Percentiles rank a stretch among this genome's conserved stretches.
These are phyloP conservation scores for Australoheros facetus DNA, from an alignment of 2,797 vertebrate genomes.

Conservation along the genomic window DNA sequence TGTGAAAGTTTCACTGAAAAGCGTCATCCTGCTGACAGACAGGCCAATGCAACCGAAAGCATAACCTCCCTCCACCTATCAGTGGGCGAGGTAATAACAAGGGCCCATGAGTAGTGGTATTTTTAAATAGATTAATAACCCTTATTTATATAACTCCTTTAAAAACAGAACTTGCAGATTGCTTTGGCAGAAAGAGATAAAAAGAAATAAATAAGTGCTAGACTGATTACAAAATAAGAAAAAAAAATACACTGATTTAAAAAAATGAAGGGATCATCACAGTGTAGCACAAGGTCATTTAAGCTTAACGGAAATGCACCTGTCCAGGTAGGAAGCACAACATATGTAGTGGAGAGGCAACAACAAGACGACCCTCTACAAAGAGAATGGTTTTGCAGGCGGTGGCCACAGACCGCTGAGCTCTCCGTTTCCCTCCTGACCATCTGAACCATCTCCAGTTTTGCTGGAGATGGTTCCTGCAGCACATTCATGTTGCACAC, in stretches of 20 bases:
- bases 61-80: too few relatives aligned
- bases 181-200: not conserved
- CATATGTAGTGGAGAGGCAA: not conserved
- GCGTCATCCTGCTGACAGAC: too few relatives aligned
- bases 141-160: not conserved
- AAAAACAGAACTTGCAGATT: not conserved
- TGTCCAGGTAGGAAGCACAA: not conserved
- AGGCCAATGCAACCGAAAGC: too few relatives aligned
- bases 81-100: too few relatives aligned
- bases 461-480: not conserved
- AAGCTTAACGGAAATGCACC: not conserved
- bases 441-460: too few relatives aligned
- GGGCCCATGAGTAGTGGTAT: fast-evolving
- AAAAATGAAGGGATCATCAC: not conserved
- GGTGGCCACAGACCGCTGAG: not conserved
- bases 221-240: not conserved
- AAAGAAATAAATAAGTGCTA: not conserved
- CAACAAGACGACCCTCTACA: not conserved
- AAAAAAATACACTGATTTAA: not conserved
- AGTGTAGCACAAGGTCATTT: not conserved
- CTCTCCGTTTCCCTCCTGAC: not conserved
- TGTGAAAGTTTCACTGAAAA: too few relatives aligned
- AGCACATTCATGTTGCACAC: fast-evolving
- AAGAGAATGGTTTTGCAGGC: not conserved
- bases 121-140: not conserved